Percentiles rank a stretch among this genome's conserved stretches.
phyloP scores from a whole-genome alignment of 2,113 vertebrate species.

The Accipiter cooperii region DNA sequence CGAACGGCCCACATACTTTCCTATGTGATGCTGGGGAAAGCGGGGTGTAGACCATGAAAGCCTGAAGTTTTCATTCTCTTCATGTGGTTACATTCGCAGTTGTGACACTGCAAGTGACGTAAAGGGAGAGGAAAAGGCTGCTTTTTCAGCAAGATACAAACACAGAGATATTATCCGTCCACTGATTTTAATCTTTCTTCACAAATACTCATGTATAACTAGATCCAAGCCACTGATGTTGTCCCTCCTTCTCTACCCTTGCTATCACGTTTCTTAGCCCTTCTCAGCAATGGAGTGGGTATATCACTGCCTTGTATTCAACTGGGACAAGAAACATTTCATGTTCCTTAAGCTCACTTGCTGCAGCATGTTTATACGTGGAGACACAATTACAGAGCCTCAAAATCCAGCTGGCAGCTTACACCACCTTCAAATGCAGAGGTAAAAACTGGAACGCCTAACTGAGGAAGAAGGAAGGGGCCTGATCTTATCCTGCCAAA shows the following conservation, averaged over 20 bases:
- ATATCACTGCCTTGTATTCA: neutral
- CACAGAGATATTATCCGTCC: slow-evolving; percentile 5
- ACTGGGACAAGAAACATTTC: neutral
- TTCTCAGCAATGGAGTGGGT: neutral
- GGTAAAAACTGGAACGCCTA: neutral
- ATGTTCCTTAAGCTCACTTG: neutral
- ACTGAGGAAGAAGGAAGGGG: neutral
- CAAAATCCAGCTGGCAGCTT: neutral
- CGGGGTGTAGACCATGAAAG: neutral
- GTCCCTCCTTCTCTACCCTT: neutral
- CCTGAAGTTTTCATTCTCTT: neutral
- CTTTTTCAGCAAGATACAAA: neutral
- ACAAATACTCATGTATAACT: neutral
- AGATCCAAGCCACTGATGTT: neutral
- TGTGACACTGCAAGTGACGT: slow-evolving; percentile 40
- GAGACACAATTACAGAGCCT: neutral
- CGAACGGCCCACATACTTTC: neutral
- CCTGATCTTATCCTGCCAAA: neutral
- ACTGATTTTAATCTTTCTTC: slow-evolving; percentile 41
- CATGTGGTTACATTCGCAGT: slow-evolving; percentile 2
- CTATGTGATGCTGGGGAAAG: neutral
- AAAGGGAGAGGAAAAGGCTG: slow-evolving; percentile 41
- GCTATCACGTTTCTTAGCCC: neutral
- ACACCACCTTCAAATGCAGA: neutral
- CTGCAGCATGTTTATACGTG: neutral